Evolutionary conservation across 2,888 invertebrate species (phyloP), one percentile per base, ranked within the genome.

Genomic region (Artemia sp.): DNA sequence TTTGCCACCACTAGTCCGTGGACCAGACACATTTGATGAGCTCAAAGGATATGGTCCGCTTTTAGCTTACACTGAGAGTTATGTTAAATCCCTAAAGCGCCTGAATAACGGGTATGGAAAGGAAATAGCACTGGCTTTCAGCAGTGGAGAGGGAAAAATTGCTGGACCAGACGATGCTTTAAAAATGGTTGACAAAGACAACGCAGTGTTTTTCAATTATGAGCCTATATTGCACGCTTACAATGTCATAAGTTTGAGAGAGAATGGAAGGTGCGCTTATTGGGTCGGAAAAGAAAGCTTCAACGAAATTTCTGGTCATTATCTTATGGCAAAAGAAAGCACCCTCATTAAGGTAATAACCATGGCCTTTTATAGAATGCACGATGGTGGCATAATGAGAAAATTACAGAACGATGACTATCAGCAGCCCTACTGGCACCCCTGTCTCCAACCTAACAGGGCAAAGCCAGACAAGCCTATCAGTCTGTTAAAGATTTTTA

Each of bases 201-300:
- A 9, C n/a, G 24, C 64, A 8, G 64, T 24, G 24, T 58, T 58
- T 10, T 58, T 19, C 11, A 19, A n/a, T 19, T 19, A n/a, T 19
- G n/a, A 19, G 3, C 64, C 64, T 24, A 58, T 24, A 24, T 10
- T 58, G 3, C 24, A 9, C 8, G n/a, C n/a, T 58, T n/a, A 19
- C n/a, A 58, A 58, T 24, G 64, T n/a, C n/a, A 8, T 24, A 19
- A 24, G 14, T 58, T 24, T 58, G n/a, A 58, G 24, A 10, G 24
- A 58, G 64, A 58, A 8, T n/a, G 64, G 64, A 19, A 58, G 24
- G 24, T 58, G 64, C 24, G 14, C 11, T 19, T 58, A 58, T 24
- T 58, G 64, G 64, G 64, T 58, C 24, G 64, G 64, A 2, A 58
- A 58, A 58, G 64, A 58, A 58, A 58, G 64, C 64, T 58, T 58